Base-by-base conservation (phyloP, 2,888 invertebrate species). In the Cheilosia variabilis region DNA sequence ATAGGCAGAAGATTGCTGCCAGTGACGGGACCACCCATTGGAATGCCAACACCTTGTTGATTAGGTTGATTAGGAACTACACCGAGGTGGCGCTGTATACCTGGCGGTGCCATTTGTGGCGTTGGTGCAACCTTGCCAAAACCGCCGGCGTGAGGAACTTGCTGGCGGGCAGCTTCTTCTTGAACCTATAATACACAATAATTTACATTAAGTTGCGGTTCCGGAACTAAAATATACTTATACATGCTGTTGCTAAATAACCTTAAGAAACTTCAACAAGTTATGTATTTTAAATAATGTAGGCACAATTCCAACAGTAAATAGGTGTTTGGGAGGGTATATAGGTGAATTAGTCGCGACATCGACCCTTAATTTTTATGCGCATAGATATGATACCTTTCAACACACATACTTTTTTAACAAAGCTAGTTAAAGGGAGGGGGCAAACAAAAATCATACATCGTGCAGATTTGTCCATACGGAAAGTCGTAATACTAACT, bases 111-210 rank as follows among this genome's bases (percentile, higher is more conserved):
- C 93, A 92, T 92, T 87, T 93, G 88, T 2, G 89, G 90, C 3
- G 92, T 93, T 45, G 96, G 95, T 71, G 94, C 93, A 7, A 94
- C 94, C 92, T 97, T 97, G 87, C 97, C 97, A 90, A 96, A 97
- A 65, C 94, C 93, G 10, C 93, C 93, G 34, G 92, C 92, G 89
- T 96, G 96, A 43, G 97, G 96, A 58, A 95, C 96, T 91, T 97
- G 97, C 90, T 98, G 97, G 55, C 97, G 94, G 9, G 97, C 97
- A 65, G 97, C 98, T 91, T 97, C 97, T 90, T 97, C 98, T 91
- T 98, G 98, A 4, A 98, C 96, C 93, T 95, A 90, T 60, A 90
- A 53, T 17, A 65, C 15, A 62, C 41, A 63, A 19, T 27, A 7
- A 41, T 0, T 45, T 4, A 22, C 1, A 24, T 43, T 24, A 60